These are phyloP conservation scores for Panopea generosa DNA, from an alignment of 2,888 invertebrate genomes.

Conservation along the genomic window DNA sequence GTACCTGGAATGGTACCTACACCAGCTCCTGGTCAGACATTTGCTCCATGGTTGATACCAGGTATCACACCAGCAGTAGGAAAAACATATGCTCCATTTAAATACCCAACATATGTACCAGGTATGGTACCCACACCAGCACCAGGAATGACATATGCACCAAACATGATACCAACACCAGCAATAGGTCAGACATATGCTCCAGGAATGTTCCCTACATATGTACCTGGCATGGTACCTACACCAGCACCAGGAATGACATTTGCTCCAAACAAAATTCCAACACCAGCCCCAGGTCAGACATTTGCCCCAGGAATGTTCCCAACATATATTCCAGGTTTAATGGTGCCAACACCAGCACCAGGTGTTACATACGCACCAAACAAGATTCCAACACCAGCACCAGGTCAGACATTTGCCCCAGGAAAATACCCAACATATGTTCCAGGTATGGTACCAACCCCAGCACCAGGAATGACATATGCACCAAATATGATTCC, in stretches of 20 bases:
- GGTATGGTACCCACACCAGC: conserved; percentile 63
- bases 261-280: conserved; percentile 51
- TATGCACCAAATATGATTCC: conserved; percentile 54
- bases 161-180: conserved; percentile 61
- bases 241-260: conserved; percentile 63
- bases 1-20: conserved; percentile 62
- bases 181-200: conserved; percentile 44
- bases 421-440: conserved; percentile 61
- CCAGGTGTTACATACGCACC: conserved; percentile 64
- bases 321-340: conserved; percentile 62
- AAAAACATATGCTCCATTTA: conserved; percentile 61
- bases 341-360: conserved; percentile 62
- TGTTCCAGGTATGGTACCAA: conserved; percentile 62
- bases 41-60: conserved; percentile 53
- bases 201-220: conserved; percentile 58
- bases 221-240: conserved; percentile 58
- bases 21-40: conserved; percentile 64
- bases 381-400: conserved; percentile 57
- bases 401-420: conserved; percentile 54
- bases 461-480: conserved; percentile 62
- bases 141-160: conserved; percentile 62
- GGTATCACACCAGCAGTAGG: conserved; percentile 56
- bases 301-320: conserved; percentile 57
- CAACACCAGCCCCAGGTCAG: conserved; percentile 52
- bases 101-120: conserved; percentile 63